Base-by-base conservation (phyloP, 1,140 invertebrate genomes). In the Lasaia peninsularis region DNA sequence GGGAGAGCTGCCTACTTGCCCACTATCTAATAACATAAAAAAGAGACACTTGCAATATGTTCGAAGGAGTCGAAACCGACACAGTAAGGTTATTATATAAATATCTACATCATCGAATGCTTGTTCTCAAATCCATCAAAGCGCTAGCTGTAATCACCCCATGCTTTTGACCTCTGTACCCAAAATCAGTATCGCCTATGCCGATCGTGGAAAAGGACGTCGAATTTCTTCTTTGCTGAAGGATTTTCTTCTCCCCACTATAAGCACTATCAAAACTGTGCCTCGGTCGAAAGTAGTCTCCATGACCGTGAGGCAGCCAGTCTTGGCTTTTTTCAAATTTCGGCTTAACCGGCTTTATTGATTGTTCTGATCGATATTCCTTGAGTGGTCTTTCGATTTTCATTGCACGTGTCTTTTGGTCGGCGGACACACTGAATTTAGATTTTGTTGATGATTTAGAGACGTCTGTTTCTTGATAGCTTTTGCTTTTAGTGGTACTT, bases 71-170 rank as follows among this genome's bases (percentile, higher is more conserved):
- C n/a, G n/a, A n/a, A n/a, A n/a, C n/a, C n/a, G n/a, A n/a, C n/a
- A n/a, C n/a, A 28, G 24, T 28, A 28, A 4, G 5, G 24, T 28
- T 28, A 28, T 6, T 6, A 28, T 28, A 28, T 7, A 28, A 28
- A 28, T 4, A 28, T n/a, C n/a, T 28, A 2, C 5, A 6, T 78
- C 73, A 89, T 63, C 85, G 82, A 56, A 89, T 88, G 59, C 85
- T 88, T 9, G 86, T 87, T 34, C 84, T 70, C 0, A 89, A 56
- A 56, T 89, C 88, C 79, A 89, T 86, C 4, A 89, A 54, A 4
- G 88, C 88, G 59, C 86, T 89, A 0, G 86, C 88, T 0, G 88
- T 88, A 2, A 89, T 89, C 0, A 89, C 81, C 0, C 86, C 88
- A 63, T 88, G 80, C 12, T 74, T 78, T 7, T 81, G 78, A 33